phyloP scores from a whole-genome alignment of 2,888 invertebrate species.

The Allacma fusca region DNA sequence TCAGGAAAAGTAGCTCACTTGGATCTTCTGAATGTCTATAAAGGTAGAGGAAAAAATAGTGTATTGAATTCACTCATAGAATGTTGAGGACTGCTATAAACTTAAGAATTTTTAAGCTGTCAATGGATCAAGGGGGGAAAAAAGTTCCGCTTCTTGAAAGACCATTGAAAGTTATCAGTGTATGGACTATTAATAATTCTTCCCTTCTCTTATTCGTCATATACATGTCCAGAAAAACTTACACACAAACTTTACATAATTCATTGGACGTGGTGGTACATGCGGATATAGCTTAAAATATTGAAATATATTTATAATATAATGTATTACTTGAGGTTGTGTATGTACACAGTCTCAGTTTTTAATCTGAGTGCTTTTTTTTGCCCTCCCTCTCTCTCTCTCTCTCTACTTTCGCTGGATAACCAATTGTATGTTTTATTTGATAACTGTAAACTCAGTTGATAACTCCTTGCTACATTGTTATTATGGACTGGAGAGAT shows the following conservation, averaged over 20 bases:
- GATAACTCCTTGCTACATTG: slow-evolving; percentile 1
- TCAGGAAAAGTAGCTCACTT: slow-evolving; percentile 4
- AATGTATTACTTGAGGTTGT: too few relatives aligned
- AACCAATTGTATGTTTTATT: slow-evolving; percentile 8
- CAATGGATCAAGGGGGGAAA: slow-evolving; percentile 20
- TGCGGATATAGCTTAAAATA: too few relatives aligned
- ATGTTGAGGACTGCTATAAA: neutral
- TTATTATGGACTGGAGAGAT: neutral
- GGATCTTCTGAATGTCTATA: neutral
- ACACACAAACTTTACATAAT: slow-evolving; percentile 1
- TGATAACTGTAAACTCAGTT: neutral
- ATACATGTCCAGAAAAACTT: neutral
- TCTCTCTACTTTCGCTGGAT: slow-evolving; percentile 1
- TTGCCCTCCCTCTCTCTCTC: neutral
- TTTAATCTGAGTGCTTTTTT: neutral
- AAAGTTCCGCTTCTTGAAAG: slow-evolving; percentile 25
- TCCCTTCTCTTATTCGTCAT: neutral
- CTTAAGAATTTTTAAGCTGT: slow-evolving; percentile 18
- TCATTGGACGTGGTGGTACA: neutral
- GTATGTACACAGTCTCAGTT: too few relatives aligned
- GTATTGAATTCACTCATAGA: too few relatives aligned
- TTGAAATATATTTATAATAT: too few relatives aligned
- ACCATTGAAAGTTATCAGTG: slow-evolving; percentile 14
- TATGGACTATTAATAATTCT: slow-evolving; percentile 26
- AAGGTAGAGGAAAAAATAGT: too few relatives aligned